Base-by-base conservation (phyloP, 2,888 invertebrate genomes). In the Ariolimax columbianus region DNA sequence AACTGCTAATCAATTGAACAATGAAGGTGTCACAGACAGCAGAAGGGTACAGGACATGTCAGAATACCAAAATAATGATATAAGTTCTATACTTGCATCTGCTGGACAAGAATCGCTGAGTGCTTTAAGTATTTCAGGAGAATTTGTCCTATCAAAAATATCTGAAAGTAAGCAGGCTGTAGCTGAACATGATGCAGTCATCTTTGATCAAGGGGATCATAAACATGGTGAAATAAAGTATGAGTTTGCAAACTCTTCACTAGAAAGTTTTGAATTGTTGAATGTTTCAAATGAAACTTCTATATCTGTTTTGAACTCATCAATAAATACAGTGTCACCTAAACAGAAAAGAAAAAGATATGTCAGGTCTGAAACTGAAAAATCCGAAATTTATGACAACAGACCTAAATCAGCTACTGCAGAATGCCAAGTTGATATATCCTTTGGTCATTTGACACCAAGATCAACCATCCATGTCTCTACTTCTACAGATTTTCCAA, bases 401-500 rank as follows among this genome's bases (percentile, higher is more conserved):
- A 79, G 40, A 30, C 43, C 33, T 23, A 9, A n/a, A 17, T 79
- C 79, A 43, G 33, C 68, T 63, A 36, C 30, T 79, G 79, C 66
- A 43, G 40, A 63, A 47, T 66, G 66, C 30, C 82, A 82, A 59
- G 75, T 75, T 63, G 75, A 82, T 59, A 19, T 82, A 30, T 63
- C 82, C 19, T 75, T 82, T 36, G 38, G 23, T 51, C 23, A 23
- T 30, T 63, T 75, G 36, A 19, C 59, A 38, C 40, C 82, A 55
- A 77, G 70, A 30, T 59, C 83, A 9, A 83, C 83, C 0, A 40
- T 70, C 26, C 47, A 83, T 73, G 72, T 33, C 7, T n/a, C 40
- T 30, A 70, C 78, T 17, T 70, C 72, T 9, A 83, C 83, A 78
- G 83, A 77, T 30, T 66, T 68, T 38, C 78, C 68, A 33, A 33